Base-by-base conservation (phyloP, 2,797 vertebrate genomes). In the Petrocephalus sullivani region DNA sequence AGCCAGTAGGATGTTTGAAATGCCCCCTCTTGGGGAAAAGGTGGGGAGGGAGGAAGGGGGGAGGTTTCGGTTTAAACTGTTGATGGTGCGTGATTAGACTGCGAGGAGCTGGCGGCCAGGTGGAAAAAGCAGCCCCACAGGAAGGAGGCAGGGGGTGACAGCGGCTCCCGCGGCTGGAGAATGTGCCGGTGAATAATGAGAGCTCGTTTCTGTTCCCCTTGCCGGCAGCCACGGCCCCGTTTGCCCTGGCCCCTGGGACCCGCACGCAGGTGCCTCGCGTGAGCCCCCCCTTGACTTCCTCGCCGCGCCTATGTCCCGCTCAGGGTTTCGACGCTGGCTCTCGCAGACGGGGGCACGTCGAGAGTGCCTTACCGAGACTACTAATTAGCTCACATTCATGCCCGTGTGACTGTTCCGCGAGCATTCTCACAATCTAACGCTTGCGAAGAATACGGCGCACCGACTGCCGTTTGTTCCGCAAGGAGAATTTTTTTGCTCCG, bases 171-270 rank as follows among this genome's bases (percentile, higher is more conserved):
- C 4, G n/a, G 54, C 21, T 37, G 46, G 64, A 60, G 57, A 64
- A 57, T 21, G 53, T 41, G 33, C 14, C 16, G 56, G 4, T 84
- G 88, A 89, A 51, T 89, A 64, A 87, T 87, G 75, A 86, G 86
- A 21, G 7, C 37, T 60, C 23, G 49, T 89, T 78, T 33, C 51
- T 28, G 41, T 89, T 81, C 8, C 49, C 60, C 75, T 51, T 46
- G 6, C 54, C 9, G 56, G 54, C 64, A 49, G 85, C 64, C 8
- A 16, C 41, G 28, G 88, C 49, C 49, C 46, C 71, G 8, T 46
- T 41, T 28, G 49, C 46, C 28, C 58, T 4, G 37, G 10, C 85
- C 71, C 85, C 12, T 28, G 67, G 85, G 88, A 87, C 67, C 3
- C 51, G 5, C 14, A 0, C 19, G 41, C 41, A 28, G 14, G n/a